phyloP scores from a whole-genome alignment of 2,113 vertebrate species.

The Petaurus breviceps region DNA sequence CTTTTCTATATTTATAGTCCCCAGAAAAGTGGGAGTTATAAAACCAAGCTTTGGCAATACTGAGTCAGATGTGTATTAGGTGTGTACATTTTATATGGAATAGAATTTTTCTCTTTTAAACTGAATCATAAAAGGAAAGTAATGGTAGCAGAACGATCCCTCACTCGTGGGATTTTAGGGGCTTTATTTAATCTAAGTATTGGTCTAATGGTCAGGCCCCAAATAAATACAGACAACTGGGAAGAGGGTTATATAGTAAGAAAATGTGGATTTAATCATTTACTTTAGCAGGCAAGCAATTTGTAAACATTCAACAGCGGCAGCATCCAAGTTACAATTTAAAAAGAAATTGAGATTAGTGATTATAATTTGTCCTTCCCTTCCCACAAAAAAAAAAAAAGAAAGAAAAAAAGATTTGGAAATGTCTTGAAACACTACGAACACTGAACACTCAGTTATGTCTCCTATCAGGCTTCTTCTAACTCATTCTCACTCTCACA shows the following conservation, averaged over 20 bases:
- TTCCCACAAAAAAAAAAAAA: conserved; percentile 65
- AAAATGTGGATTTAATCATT: conserved; percentile 88
- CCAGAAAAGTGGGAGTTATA: not conserved
- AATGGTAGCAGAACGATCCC: conserved; percentile 33
- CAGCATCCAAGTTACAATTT: conserved; percentile 89
- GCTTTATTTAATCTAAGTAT: conserved; percentile 44
- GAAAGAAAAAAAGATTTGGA: conserved; percentile 76
- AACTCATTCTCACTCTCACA: conserved; percentile 68
- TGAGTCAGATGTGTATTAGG: conserved; percentile 1
- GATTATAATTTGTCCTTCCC: conserved; percentile 82
- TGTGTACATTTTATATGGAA: conserved; percentile 9
- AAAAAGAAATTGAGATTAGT: conserved; percentile 84
- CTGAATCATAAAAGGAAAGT: conserved; percentile 52
- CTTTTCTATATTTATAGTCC: not conserved
- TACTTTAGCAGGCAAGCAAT: conserved; percentile 89
- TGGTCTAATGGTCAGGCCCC: conserved; percentile 40
- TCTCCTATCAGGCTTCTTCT: conserved; percentile 80
- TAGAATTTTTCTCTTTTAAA: conserved; percentile 45
- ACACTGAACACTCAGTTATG: conserved; percentile 80
- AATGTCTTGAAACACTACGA: conserved; percentile 85
- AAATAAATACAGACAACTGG: conserved; percentile 83
- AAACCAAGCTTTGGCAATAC: not conserved
- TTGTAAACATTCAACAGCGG: conserved; percentile 90
- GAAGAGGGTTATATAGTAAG: conserved; percentile 84
- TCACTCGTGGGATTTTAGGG: conserved; percentile 9